phyloP scores from a whole-genome alignment of 2,113 vertebrate species.

The Variabilichromis moorii region DNA sequence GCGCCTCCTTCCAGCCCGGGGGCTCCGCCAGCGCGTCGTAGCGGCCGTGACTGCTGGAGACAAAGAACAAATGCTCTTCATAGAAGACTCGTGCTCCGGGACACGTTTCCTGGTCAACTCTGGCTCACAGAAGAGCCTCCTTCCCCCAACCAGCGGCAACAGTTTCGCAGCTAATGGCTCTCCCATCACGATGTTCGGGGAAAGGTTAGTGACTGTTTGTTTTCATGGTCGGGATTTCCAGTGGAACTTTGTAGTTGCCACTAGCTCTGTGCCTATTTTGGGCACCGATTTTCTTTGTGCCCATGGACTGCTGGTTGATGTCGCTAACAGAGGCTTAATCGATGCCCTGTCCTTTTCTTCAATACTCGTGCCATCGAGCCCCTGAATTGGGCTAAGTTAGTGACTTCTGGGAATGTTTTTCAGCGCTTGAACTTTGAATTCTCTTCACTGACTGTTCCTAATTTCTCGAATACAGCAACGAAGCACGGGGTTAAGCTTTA shows the following conservation, averaged over 20 bases:
- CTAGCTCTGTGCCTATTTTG: not conserved
- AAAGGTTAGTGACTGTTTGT: not conserved
- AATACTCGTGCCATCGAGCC: not conserved
- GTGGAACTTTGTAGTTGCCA: not conserved
- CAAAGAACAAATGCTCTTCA: not conserved
- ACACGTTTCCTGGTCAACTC: not conserved
- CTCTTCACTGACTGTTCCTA: not conserved
- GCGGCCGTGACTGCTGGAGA: rapidly evolving
- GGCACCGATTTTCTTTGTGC: not conserved
- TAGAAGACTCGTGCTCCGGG: not conserved
- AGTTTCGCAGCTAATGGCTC: not conserved
- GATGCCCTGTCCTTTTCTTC: not conserved
- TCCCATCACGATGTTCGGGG: not conserved
- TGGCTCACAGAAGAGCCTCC: not conserved
- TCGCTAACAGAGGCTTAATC: not conserved
- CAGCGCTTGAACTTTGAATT: not conserved
- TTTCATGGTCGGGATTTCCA: not conserved
- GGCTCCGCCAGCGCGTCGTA: rapidly evolving
- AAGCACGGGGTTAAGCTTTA: not conserved
- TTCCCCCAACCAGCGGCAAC: not conserved
- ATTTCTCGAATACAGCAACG: not conserved
- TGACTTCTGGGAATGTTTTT: not conserved
- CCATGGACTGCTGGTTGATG: not conserved
- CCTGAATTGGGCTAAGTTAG: not conserved
- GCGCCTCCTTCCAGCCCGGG: not conserved